Conservation (phyloP, 2,888 invertebrate genomes). For the Drosophila prolongata region DNA sequence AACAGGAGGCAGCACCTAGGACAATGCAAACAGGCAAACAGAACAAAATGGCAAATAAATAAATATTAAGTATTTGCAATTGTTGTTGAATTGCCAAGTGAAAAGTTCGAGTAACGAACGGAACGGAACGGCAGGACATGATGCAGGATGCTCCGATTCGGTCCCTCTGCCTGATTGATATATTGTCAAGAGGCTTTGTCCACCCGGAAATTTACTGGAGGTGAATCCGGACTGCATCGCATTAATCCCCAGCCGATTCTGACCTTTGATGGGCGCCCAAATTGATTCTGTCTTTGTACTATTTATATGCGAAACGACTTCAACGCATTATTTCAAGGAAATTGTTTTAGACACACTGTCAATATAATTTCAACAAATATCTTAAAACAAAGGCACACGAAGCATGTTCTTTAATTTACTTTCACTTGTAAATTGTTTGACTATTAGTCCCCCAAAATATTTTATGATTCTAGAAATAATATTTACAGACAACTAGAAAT, state of each 20-base stretch:
- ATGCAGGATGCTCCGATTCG: neutral
- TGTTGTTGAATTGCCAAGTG: slow-evolving; percentile 46
- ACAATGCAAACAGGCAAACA: slow-evolving; percentile 35
- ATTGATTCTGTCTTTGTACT: neutral
- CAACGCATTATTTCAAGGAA: neutral
- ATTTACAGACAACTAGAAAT: too few species aligned
- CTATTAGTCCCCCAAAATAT: too few species aligned
- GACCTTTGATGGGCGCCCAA: slow-evolving; percentile 19
- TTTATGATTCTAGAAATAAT: too few species aligned
- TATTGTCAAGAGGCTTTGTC: slow-evolving; percentile 1
- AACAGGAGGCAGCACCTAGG: slow-evolving; percentile 16
- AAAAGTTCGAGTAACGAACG: slow-evolving; percentile 3
- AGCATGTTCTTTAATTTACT: neutral
- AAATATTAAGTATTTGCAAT: slow-evolving; percentile 68
- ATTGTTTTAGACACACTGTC: too few species aligned
- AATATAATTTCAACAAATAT: neutral
- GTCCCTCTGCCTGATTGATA: slow-evolving; percentile 24
- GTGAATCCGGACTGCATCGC: slow-evolving; percentile 7
- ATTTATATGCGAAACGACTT: neutral
- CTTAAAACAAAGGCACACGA: neutral
- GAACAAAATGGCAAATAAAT: slow-evolving; percentile 61
- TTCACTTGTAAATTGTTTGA: neutral
- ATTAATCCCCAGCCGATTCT: slow-evolving; percentile 4
- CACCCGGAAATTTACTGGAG: slow-evolving; percentile 19
- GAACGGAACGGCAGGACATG: neutral